Evolutionary conservation across 2,888 invertebrate genomes (phyloP), one percentile per base, ranked within the genome.

Genomic region (Pantelozetes paolii): DNA sequence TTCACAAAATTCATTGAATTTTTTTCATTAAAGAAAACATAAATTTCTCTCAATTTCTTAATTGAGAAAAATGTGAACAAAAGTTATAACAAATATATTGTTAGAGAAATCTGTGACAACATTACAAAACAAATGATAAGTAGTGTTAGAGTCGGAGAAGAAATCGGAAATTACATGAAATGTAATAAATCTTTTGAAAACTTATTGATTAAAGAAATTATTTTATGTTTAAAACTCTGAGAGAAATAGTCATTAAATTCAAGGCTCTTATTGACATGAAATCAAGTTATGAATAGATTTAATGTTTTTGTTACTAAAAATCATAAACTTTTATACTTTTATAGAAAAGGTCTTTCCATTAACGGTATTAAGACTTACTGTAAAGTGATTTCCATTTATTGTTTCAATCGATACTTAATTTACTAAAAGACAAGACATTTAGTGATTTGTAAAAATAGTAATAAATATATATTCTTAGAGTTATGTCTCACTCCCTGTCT

Each of bases 161-260:
- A 59, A 59, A 28, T n/a, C 59, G 59, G 59, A 59, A 59, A 59
- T 59, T 30, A 28, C 30, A 59, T 59, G 15, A 59, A 59, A 30
- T 15, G 26, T 59, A 28, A 59, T 59, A 59, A 59, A 59, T 59
- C 59, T 26, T 59, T 28, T 28, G 59, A 59, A 28, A 59, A 59
- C 15, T 59, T 26, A 59, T 59, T 59, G 59, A 59, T 28, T 26
- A 59, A 59, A 59, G n/a, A n/a, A n/a, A n/a, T n/a, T n/a, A n/a
- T n/a, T n/a, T n/a, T n/a, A n/a, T n/a, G n/a, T n/a, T n/a, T n/a
- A n/a, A n/a, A n/a, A n/a, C n/a, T n/a, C n/a, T n/a, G n/a, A n/a
- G n/a, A n/a, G n/a, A n/a, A n/a, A n/a, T n/a, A n/a, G n/a, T n/a
- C n/a, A n/a, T n/a, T n/a, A n/a, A n/a, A n/a, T n/a, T n/a, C n/a